Evolutionary conservation across 2,888 invertebrate genomes (phyloP).

Genomic region (Cyclophora albipunctata): DNA sequence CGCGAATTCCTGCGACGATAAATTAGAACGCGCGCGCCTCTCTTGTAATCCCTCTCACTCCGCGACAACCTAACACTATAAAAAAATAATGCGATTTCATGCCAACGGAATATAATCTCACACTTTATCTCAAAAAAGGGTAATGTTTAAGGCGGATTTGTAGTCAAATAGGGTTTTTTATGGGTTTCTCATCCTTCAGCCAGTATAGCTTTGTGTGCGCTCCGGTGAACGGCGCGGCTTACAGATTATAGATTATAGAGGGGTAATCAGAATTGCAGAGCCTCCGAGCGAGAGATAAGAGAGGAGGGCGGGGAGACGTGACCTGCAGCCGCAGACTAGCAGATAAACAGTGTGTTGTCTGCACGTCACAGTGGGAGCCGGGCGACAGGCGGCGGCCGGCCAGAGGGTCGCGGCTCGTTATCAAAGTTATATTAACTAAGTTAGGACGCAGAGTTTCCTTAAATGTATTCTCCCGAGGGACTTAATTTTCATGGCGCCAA

Average conservation of each 20-base stretch:
- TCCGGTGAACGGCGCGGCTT: conserved; percentile 1
- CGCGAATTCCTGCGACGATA: conserved; percentile 7
- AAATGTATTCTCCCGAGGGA: background rate
- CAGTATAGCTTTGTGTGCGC: conserved; percentile 11
- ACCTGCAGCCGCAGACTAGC: background rate
- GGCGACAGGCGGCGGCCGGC: too few relatives aligned
- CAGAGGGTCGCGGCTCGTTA: too few relatives aligned
- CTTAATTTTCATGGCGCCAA: conserved; percentile 11
- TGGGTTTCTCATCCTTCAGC: conserved; percentile 6
- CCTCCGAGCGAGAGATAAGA: conserved; percentile 1
- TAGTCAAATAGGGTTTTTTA: conserved; percentile 19
- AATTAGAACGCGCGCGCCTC: conserved; percentile 2
- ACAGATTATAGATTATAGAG: background rate
- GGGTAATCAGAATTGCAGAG: background rate
- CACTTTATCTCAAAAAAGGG: conserved; percentile 14
- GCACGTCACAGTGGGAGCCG: too few relatives aligned
- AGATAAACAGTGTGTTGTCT: background rate
- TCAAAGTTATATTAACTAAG: too few relatives aligned
- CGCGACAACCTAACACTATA: conserved; percentile 11
- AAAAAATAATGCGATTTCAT: conserved; percentile 13
- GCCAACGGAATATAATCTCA: conserved; percentile 10
- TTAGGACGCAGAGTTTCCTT: too few relatives aligned
- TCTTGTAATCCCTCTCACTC: conserved; percentile 6
- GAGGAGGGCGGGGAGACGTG: background rate
- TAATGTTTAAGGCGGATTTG: conserved; percentile 17